Conservation (phyloP, 2,113 vertebrate species). For the Paradoxurus hermaphroditus region DNA sequence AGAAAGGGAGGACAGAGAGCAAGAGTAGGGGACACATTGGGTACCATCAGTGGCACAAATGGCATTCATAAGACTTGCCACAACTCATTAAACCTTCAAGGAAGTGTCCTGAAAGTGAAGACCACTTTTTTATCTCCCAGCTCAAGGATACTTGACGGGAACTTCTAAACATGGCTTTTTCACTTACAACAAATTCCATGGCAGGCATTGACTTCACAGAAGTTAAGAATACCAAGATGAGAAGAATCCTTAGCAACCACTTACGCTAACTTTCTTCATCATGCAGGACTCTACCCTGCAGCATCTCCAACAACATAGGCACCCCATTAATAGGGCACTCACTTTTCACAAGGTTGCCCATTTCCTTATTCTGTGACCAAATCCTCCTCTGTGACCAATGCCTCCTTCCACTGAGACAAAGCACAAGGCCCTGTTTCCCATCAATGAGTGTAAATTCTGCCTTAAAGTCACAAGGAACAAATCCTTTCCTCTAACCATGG, state of each 20-base stretch:
- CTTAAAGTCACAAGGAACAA: neutral
- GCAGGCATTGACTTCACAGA: neutral
- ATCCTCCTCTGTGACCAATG: neutral
- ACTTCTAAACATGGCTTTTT: neutral
- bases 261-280: neutral
- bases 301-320: neutral
- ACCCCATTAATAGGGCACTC: accelerated
- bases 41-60: neutral
- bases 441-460: neutral
- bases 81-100: neutral
- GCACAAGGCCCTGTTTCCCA: neutral
- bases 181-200: neutral
- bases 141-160: neutral
- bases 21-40: accelerated
- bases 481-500: neutral
- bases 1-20: neutral
- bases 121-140: neutral
- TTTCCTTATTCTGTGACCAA: neutral
- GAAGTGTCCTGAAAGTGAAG: neutral
- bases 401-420: neutral
- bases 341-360: too few species aligned
- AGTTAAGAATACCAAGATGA: neutral
- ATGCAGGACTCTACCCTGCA: neutral
- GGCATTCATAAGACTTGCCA: neutral
- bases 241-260: neutral